A percentile compares a stretch with the other conserved stretches of the same genome.
Conservation (phyloP, 1,140 invertebrate species). For the Diorhabda carinulata region DNA sequence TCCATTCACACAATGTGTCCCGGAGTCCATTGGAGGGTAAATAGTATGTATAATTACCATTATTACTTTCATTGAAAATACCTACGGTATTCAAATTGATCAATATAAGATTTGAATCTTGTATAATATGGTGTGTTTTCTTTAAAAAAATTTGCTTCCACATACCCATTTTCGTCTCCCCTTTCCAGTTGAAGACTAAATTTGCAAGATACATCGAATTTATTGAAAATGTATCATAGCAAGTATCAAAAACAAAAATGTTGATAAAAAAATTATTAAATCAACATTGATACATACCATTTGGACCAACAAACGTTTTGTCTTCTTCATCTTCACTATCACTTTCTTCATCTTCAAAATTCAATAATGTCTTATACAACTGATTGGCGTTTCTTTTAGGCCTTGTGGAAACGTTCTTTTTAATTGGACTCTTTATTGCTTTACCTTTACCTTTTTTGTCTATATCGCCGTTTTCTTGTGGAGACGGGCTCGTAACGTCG, state of each 20-base stretch:
- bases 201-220: no score
- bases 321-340: slow-evolving; percentile 44
- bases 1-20: no score
- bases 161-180: no score
- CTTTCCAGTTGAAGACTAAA: no score
- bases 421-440: slow-evolving; percentile 30
- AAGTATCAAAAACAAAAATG: neutral
- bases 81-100: no score
- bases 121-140: no score
- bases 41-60: no score
- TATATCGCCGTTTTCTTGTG: slow-evolving; percentile 18
- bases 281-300: slow-evolving; percentile 25
- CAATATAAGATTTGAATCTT: no score
- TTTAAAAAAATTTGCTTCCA: no score
- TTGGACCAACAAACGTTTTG: slow-evolving; percentile 41
- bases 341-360: slow-evolving; percentile 28
- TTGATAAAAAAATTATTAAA: neutral
- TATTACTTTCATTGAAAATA: no score
- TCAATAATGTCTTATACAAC: slow-evolving; percentile 39
- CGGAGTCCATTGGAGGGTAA: no score
- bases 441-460: slow-evolving; percentile 38
- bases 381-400: slow-evolving; percentile 36
- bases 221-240: no score
- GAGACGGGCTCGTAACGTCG: slow-evolving; percentile 23
- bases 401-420: slow-evolving; percentile 22